Evolutionary conservation across 2,888 invertebrate species (phyloP).

Genomic region (Orthosia gracilis): DNA sequence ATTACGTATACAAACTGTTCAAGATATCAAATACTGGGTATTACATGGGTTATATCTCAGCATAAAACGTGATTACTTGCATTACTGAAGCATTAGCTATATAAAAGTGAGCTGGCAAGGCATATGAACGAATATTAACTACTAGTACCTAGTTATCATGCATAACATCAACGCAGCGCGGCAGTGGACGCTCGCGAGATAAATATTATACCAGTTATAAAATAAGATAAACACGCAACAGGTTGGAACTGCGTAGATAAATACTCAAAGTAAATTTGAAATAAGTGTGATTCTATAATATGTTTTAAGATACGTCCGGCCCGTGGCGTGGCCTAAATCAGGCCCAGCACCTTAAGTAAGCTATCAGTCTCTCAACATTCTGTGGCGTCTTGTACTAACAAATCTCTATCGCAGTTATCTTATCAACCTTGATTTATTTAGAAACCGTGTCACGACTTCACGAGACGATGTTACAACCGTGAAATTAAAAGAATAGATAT

Average conservation of each 20-base stretch:
- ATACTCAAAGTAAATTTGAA: conserved; percentile 21
- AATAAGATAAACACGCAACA: conserved; percentile 56
- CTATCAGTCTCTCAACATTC: conserved; percentile 67
- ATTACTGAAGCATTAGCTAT: conserved; percentile 31
- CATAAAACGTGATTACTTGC: conserved; percentile 5
- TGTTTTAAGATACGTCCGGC: conserved; percentile 36
- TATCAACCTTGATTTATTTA: conserved; percentile 83
- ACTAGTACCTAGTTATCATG: conserved; percentile 48
- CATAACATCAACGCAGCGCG: conserved; percentile 33
- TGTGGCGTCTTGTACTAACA: conserved; percentile 70
- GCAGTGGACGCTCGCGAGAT: conserved; percentile 45
- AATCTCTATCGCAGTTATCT: conserved; percentile 78
- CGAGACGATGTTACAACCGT: conserved; percentile 61
- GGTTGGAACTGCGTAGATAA: conserved; percentile 39
- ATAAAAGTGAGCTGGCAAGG: conserved; percentile 21
- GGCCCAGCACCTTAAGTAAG: conserved; percentile 38
- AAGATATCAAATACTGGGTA: not conserved
- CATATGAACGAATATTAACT: conserved; percentile 35
- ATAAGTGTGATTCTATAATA: conserved; percentile 13
- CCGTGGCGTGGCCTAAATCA: conserved; percentile 53
- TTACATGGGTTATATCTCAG: not conserved
- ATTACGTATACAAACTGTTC: not conserved
- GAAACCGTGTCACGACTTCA: conserved; percentile 79
- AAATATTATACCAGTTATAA: conserved; percentile 49
- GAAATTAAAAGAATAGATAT: conserved; percentile 34